Base-by-base conservation (phyloP, 2,797 vertebrate species). In the Sebastiscus albofasciatus region DNA sequence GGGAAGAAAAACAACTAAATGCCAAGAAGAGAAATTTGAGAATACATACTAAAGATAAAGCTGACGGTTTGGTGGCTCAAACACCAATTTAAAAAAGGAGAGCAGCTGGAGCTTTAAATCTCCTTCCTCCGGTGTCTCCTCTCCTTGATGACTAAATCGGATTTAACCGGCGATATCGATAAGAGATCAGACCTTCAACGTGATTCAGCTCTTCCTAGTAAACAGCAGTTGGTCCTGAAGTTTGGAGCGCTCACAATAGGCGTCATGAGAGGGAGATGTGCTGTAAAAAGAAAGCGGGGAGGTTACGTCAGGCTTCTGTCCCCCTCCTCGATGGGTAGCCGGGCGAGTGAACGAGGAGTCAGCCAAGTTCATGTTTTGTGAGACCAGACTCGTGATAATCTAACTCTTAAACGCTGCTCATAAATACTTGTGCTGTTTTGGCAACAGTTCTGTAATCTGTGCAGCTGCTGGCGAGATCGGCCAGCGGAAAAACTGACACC, bases 361-460 rank as follows among this genome's bases (percentile, higher is more conserved):
- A 81, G 85, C 89, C 88, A 86, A 90, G 87, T 87, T 91, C 88
- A 90, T 83, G 90, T 93, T 90, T 88, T 42, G 82, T 76, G 78
- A 75, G 73, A 79, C 5, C 75, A 73, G 79, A 75, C 81, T 84
- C 83, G 42, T 29, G 83, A 85, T 88, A 87, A 88, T 89, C 87
- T 82, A 86, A 87, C 85, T 86, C 83, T 82, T 80, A 79, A 83
- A 89, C 81, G 86, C 78, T 34, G 84, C 75, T 90, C 85, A 81
- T 80, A 80, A 89, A 90, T 83, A 86, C 79, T 80, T 46, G 11
- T 24, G 69, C 72, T 92, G 92, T 93, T 91, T 88, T 90, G 89
- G 88, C 87, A 92, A 92, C 92, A 93, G 33, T 6, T 46, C 29
- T 67, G 54, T 84, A 87, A 92, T 91, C 88, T 87, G 81, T 88